A percentile compares a stretch with the other conserved stretches of the same genome.
These are phyloP conservation scores for Phengaris arion DNA, from an alignment of 2,888 invertebrate genomes.

Conservation along the genomic window DNA sequence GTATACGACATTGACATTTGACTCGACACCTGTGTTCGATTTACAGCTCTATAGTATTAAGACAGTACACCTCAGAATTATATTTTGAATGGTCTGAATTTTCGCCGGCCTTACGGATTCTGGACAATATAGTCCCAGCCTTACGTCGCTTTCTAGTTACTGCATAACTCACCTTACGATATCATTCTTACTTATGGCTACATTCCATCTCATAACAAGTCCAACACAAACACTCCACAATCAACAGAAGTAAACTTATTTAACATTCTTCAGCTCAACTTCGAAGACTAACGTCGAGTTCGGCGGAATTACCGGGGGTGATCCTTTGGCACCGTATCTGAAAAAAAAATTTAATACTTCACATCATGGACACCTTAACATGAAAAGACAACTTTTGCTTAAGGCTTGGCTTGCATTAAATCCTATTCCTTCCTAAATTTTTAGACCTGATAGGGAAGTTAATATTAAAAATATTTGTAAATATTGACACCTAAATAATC, in stretches of 20 bases:
- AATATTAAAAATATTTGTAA: too few relatives aligned
- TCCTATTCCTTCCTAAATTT: neutral
- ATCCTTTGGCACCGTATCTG: conserved; percentile 87
- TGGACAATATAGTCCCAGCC: too few relatives aligned
- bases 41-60: too few relatives aligned
- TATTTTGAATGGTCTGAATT: too few relatives aligned
- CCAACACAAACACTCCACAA: conserved; percentile 33
- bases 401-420: neutral
- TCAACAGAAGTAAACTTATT: conserved; percentile 61
- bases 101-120: too few relatives aligned
- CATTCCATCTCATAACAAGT: conserved; percentile 43
- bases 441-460: neutral
- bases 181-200: conserved; percentile 29
- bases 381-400: too few relatives aligned
- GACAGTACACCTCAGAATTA: too few relatives aligned
- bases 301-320: conserved; percentile 91
- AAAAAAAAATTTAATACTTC: conserved; percentile 39
- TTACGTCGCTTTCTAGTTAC: neutral
- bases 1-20: too few relatives aligned
- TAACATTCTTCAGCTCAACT: conserved; percentile 91
- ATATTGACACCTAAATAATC: too few relatives aligned
- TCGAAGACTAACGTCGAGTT: conserved; percentile 93
- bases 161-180: conserved; percentile 4
- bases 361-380: too few relatives aligned
- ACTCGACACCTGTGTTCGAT: too few relatives aligned